These are phyloP conservation scores for Spilosoma lubricipeda DNA, from an alignment of 2,888 invertebrate genomes.

Conservation along the genomic window DNA sequence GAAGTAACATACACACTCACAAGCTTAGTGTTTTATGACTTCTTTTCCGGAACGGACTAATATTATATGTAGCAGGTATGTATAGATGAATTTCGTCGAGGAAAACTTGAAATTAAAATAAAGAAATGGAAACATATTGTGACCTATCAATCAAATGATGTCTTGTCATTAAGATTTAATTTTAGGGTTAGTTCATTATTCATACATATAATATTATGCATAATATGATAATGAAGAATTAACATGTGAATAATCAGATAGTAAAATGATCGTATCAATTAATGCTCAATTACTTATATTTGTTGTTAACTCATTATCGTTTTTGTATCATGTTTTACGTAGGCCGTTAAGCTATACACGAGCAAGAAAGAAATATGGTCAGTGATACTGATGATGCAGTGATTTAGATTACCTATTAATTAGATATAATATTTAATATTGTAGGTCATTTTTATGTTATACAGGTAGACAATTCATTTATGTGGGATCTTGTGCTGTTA, in stretches of 20 bases:
- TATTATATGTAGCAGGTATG: too few relatives aligned
- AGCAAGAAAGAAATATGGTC: neutral
- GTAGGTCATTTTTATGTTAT: neutral
- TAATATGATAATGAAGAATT: neutral
- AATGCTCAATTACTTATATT: constrained; percentile 8
- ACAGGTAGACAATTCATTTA: neutral
- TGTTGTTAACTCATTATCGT: neutral
- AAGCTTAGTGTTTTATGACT: too few relatives aligned
- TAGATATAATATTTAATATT: neutral
- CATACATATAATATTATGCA: neutral
- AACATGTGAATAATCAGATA: neutral
- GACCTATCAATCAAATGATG: neutral
- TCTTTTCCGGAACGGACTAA: neutral
- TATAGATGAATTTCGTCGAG: neutral
- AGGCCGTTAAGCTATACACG: neutral
- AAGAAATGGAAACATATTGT: neutral
- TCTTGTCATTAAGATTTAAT: too few relatives aligned
- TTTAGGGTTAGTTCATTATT: neutral
- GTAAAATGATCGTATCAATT: neutral
- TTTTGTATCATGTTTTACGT: neutral
- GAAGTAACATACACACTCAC: too few relatives aligned
- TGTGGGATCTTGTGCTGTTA: too few relatives aligned
- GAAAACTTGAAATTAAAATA: neutral
- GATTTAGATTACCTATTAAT: neutral
- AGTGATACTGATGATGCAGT: neutral